Evolutionary conservation across 2,888 invertebrate genomes (phyloP).

Genomic region (Rhogogaster chlorosoma): DNA sequence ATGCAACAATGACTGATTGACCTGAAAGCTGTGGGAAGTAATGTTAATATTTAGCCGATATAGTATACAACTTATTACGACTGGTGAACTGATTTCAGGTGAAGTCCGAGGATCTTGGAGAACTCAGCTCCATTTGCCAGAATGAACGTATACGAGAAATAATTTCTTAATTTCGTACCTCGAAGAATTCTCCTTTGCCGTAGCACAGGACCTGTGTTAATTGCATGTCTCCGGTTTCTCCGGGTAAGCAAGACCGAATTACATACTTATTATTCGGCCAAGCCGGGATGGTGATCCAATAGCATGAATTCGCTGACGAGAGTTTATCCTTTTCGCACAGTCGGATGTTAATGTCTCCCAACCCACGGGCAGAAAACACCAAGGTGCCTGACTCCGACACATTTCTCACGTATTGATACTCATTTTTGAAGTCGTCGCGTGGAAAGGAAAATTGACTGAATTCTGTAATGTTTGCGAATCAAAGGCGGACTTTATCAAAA

Average conservation of each 20-base stretch:
- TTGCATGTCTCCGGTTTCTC: neutral
- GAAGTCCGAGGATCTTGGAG: neutral
- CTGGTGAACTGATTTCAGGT: neutral
- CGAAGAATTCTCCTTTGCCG: neutral
- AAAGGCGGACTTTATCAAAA: neutral
- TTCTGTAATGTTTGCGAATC: neutral
- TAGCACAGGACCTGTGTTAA: neutral
- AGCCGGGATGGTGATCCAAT: neutral
- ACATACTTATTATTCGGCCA: too few relatives aligned
- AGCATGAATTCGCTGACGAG: neutral
- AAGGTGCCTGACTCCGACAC: neutral
- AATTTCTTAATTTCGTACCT: neutral
- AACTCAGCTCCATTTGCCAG: neutral
- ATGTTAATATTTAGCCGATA: neutral
- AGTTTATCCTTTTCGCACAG: neutral
- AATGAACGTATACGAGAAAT: neutral
- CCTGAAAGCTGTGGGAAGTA: neutral
- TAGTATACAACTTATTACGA: neutral
- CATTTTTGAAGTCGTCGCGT: neutral
- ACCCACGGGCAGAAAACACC: constrained; percentile 16
- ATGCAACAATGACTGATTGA: neutral
- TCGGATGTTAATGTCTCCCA: neutral
- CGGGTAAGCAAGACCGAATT: neutral
- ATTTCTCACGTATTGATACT: neutral
- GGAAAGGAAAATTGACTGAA: neutral